These are phyloP conservation scores for Melanotaenia boesemani DNA, from an alignment of 2,797 vertebrate genomes.

Conservation along the genomic window DNA sequence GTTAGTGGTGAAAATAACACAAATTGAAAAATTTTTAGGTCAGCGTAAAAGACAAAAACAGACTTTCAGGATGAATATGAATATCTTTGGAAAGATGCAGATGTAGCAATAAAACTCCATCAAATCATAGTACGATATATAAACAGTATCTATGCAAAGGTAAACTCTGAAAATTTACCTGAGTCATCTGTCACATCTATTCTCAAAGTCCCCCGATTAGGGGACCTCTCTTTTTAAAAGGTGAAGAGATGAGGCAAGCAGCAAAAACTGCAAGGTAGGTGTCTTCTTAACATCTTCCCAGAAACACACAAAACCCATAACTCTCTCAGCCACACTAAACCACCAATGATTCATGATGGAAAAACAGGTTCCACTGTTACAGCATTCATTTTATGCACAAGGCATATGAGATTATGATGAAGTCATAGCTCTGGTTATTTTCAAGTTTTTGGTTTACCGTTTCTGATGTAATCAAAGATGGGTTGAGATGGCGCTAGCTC, in stretches of 20 bases:
- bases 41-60: not conserved
- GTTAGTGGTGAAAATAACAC: not conserved
- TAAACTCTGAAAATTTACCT: not conserved
- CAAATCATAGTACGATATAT: not conserved
- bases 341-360: slow-evolving; percentile 34
- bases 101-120: too few relatives aligned
- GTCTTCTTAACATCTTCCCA: slow-evolving; percentile 9
- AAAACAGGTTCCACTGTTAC: slow-evolving; percentile 29
- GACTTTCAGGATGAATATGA: too few relatives aligned
- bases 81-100: not conserved
- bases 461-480: slow-evolving; percentile 22
- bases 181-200: too few relatives aligned
- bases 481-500: not conserved
- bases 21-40: not conserved
- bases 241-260: not conserved
- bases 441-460: not conserved
- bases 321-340: slow-evolving; percentile 38
- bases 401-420: slow-evolving; percentile 18
- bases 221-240: not conserved
- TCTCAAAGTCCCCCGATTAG: too few relatives aligned
- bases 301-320: slow-evolving; percentile 29
- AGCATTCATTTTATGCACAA: slow-evolving; percentile 12
- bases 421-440: slow-evolving; percentile 16
- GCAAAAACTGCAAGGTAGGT: slow-evolving; percentile 1
- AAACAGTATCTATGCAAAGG: not conserved